A percentile compares a stretch with the other conserved stretches of the same genome.
phyloP scores from a whole-genome alignment of 2,113 vertebrate species.

The Rhinolophus ferrumequinum region DNA sequence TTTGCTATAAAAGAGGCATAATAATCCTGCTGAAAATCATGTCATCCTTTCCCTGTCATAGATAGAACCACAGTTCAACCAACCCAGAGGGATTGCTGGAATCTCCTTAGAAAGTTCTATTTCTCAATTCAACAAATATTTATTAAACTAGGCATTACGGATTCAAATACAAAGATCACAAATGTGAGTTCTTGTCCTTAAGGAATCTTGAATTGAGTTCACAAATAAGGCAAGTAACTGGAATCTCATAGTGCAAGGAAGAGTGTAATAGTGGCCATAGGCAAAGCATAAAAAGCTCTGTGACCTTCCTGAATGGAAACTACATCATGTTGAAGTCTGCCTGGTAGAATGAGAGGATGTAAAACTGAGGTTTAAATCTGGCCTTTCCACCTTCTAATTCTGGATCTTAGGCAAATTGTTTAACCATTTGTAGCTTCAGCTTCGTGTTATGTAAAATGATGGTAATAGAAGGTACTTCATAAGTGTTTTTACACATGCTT shows the following conservation, averaged over 20 bases:
- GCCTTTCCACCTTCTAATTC: neutral
- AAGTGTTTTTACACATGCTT: neutral
- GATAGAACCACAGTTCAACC: neutral
- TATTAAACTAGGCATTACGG: neutral
- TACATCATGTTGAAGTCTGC: neutral
- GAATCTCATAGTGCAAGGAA: neutral
- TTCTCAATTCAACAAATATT: constrained; percentile 26
- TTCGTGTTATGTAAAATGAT: neutral
- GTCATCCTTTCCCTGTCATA: neutral
- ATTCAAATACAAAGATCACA: neutral
- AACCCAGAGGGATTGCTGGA: neutral
- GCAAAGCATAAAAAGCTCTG: neutral
- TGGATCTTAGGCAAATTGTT: neutral
- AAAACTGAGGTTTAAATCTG: neutral
- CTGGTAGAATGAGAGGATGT: neutral
- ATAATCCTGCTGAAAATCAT: neutral
- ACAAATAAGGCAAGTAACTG: neutral
- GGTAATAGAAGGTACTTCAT: neutral
- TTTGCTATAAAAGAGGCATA: neutral
- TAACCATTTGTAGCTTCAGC: neutral
- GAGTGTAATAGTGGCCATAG: neutral
- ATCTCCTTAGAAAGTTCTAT: neutral
- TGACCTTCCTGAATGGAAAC: neutral
- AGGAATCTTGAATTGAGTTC: neutral
- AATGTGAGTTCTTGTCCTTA: neutral